Conservation (phyloP, 2,797 vertebrate species). For the Parauchenoglanis ngamensis region DNA sequence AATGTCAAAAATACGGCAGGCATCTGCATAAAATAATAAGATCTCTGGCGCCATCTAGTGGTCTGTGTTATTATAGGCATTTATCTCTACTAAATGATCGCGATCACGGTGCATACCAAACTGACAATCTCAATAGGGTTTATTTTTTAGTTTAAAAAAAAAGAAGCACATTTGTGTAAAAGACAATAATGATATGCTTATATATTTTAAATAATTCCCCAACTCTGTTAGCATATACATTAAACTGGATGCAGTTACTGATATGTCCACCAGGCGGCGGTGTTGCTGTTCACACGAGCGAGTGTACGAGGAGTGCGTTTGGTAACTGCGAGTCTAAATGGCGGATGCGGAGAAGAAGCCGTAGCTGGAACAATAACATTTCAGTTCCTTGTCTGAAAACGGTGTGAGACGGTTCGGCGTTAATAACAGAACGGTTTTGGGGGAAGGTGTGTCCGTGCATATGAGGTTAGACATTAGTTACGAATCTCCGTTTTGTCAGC, state of each 20-base stretch:
- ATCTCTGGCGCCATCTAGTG: slow-evolving; percentile 37
- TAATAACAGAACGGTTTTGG: not conserved
- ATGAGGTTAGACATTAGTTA: slow-evolving; percentile 1
- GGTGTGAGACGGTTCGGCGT: not conserved
- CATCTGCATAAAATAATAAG: slow-evolving; percentile 1
- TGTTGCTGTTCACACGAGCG: not conserved
- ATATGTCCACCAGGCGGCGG: slow-evolving; percentile 37
- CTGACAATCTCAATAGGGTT: not conserved
- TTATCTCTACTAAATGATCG: not conserved
- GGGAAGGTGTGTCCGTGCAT: slow-evolving; percentile 6
- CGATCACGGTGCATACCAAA: too few relatives aligned
- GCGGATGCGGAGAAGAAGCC: slow-evolving; percentile 77
- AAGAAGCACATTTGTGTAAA: not conserved
- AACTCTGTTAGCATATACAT: not conserved
- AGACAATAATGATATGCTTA: not conserved
- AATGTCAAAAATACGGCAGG: accelerated
- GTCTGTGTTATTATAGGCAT: not conserved
- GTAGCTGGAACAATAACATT: slow-evolving; percentile 78
- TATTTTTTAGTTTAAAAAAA: not conserved
- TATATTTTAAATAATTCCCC: too few relatives aligned
- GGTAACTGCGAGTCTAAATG: slow-evolving; percentile 82
- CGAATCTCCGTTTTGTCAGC: not conserved
- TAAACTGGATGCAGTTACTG: not conserved
- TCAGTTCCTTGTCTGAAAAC: slow-evolving; percentile 22
- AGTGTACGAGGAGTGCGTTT: slow-evolving; percentile 79